These are phyloP conservation scores for Papilio demoleus DNA, from an alignment of 2,888 invertebrate species.

Conservation along the genomic window DNA sequence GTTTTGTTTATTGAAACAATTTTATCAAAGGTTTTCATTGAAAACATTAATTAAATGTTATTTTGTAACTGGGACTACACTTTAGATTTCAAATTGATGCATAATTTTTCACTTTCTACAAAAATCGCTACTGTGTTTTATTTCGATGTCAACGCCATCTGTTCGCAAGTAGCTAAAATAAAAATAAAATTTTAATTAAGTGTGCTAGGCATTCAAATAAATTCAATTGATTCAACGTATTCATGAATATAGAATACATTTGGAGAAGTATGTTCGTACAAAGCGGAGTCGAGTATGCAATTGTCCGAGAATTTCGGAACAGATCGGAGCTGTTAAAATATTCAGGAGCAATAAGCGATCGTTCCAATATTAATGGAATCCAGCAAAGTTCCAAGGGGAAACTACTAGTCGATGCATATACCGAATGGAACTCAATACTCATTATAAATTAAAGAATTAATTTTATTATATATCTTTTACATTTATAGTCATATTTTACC, in stretches of 20 bases:
- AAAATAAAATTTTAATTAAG: too few relatives aligned
- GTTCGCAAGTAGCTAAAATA: background rate
- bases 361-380: slow-evolving; percentile 41
- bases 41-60: background rate
- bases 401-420: slow-evolving; percentile 38
- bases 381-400: slow-evolving; percentile 39
- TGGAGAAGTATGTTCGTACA: slow-evolving; percentile 3
- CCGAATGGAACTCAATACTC: slow-evolving; percentile 27
- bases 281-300: slow-evolving; percentile 32
- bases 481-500: background rate
- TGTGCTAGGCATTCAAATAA: too few relatives aligned
- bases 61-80: too few relatives aligned
- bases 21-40: background rate
- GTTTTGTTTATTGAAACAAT: slow-evolving; percentile 12
- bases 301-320: slow-evolving; percentile 38
- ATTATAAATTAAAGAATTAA: slow-evolving; percentile 14
- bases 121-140: background rate
- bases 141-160: background rate
- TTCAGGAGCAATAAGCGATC: slow-evolving; percentile 41
- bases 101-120: too few relatives aligned
- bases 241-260: slow-evolving; percentile 15
- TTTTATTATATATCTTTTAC: background rate
- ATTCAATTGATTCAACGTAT: slow-evolving; percentile 12
- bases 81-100: too few relatives aligned
- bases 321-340: slow-evolving; percentile 39